A percentile compares a stretch with the other conserved stretches of the same genome.
Conservation (phyloP, 2,888 invertebrate species). For the Philopedon plagiatum region DNA sequence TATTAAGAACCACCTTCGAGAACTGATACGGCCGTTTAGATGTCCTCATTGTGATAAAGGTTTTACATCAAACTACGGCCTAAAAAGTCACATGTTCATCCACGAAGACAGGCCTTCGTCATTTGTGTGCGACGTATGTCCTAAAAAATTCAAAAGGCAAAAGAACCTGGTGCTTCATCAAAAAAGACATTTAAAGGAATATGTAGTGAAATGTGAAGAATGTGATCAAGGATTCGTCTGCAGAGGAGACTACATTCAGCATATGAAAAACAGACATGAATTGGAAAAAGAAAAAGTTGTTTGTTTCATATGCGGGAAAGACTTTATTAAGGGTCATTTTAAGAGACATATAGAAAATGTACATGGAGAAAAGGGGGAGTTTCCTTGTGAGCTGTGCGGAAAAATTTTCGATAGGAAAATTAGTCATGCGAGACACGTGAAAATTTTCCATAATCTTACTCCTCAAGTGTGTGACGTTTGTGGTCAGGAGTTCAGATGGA, state of each 20-base stretch:
- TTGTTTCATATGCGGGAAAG: slow-evolving; percentile 73
- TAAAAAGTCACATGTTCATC: slow-evolving; percentile 50
- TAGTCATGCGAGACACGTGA: slow-evolving; percentile 35
- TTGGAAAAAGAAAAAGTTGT: slow-evolving; percentile 53
- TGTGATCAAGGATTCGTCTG: slow-evolving; percentile 60
- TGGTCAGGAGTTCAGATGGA: slow-evolving; percentile 69
- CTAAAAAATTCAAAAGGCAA: slow-evolving; percentile 69
- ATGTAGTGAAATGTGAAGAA: slow-evolving; percentile 69
- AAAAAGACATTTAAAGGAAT: slow-evolving; percentile 71
- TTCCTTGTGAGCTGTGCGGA: slow-evolving; percentile 55
- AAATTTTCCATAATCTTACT: slow-evolving; percentile 25
- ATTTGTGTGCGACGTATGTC: slow-evolving; percentile 71
- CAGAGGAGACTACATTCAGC: slow-evolving; percentile 59
- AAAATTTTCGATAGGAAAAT: slow-evolving; percentile 54
- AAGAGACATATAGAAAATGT: slow-evolving; percentile 38
- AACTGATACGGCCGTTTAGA: slow-evolving; percentile 47
- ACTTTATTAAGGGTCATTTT: slow-evolving; percentile 64
- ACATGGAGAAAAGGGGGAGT: slow-evolving; percentile 34
- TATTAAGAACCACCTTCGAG: slow-evolving; percentile 51
- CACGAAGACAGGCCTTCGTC: slow-evolving; percentile 30
- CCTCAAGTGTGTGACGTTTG: slow-evolving; percentile 68
- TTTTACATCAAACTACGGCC: slow-evolving; percentile 58
- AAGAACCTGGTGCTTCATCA: slow-evolving; percentile 69
- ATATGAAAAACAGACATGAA: slow-evolving; percentile 47
- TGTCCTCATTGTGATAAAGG: slow-evolving; percentile 66